A percentile compares a stretch with the other conserved stretches of the same genome.
Evolutionary conservation across 2,113 vertebrate species (phyloP).

Genomic region (Bubalus kerabau): DNA sequence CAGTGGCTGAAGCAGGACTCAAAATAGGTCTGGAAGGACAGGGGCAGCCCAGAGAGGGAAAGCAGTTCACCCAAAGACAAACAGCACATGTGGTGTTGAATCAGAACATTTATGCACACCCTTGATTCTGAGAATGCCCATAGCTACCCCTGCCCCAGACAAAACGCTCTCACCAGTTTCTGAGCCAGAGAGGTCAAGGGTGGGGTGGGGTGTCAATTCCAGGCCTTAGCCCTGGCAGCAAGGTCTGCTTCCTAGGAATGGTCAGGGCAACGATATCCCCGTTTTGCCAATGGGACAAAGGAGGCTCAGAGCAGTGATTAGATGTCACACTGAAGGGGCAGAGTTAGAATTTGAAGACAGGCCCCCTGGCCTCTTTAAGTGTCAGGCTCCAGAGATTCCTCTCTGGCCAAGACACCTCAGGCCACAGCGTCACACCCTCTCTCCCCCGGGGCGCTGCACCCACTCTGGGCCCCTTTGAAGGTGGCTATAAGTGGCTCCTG

Average conservation of each 20-base stretch:
- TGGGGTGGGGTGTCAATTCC: accelerated
- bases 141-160: accelerated
- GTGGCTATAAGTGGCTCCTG: constrained; percentile 59
- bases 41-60: not conserved
- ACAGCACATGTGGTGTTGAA: accelerated
- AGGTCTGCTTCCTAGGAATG: not conserved
- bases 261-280: accelerated
- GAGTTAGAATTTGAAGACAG: not conserved
- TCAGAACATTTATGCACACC: accelerated
- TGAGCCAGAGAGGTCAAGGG: not conserved
- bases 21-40: not conserved
- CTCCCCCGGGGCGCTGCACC: not conserved
- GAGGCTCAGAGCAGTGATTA: not conserved
- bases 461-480: constrained; percentile 47
- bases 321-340: no score
- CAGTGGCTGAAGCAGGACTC: not conserved
- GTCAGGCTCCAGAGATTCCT: not conserved
- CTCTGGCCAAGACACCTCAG: not conserved
- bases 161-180: accelerated
- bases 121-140: accelerated
- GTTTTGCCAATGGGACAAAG: no score
- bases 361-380: not conserved
- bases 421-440: not conserved
- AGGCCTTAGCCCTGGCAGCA: not conserved
- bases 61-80: not conserved